A percentile compares a stretch with the other conserved stretches of the same genome.
Conservation (phyloP, 2,888 invertebrate genomes). For the Xylota sylvarum region DNA sequence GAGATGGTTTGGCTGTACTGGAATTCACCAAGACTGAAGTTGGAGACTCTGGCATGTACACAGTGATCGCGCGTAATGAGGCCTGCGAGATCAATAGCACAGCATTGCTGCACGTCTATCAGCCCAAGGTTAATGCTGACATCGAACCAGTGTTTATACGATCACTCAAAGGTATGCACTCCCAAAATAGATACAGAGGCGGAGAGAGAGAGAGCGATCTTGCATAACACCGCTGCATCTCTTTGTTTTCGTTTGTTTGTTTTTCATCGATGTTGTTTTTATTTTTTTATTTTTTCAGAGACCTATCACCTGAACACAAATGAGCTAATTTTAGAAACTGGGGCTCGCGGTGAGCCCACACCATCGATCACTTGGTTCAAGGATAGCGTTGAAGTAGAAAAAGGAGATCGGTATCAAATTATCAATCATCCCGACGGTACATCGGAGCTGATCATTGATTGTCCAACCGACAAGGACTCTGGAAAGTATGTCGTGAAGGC, state of each 20-base stretch:
- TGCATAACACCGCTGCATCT: slow-evolving; percentile 50
- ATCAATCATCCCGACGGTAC: slow-evolving; percentile 90
- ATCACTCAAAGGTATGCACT: slow-evolving; percentile 88
- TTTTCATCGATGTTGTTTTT: slow-evolving; percentile 26
- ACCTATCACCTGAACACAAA: slow-evolving; percentile 90
- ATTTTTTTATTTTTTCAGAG: slow-evolving; percentile 85
- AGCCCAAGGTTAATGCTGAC: slow-evolving; percentile 85
- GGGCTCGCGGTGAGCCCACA: slow-evolving; percentile 90
- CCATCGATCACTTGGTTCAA: slow-evolving; percentile 92
- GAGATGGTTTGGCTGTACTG: slow-evolving; percentile 90
- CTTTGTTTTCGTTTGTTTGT: slow-evolving; percentile 28
- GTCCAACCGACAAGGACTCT: slow-evolving; percentile 89
- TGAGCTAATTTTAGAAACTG: slow-evolving; percentile 91
- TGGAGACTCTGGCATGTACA: slow-evolving; percentile 92
- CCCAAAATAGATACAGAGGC: slow-evolving; percentile 62
- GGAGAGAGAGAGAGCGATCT: slow-evolving; percentile 35
- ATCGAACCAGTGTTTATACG: slow-evolving; percentile 91
- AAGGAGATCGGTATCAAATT: slow-evolving; percentile 87
- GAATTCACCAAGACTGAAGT: slow-evolving; percentile 89
- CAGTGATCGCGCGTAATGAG: slow-evolving; percentile 91
- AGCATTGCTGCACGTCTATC: slow-evolving; percentile 90
- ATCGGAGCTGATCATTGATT: slow-evolving; percentile 89
- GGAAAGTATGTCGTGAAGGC: slow-evolving; percentile 92
- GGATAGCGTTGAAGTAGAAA: slow-evolving; percentile 87
- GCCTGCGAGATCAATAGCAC: slow-evolving; percentile 89